Evolutionary conservation across 2,888 invertebrate species (phyloP), one percentile per base, ranked within the genome.

Genomic region (Crocallis elinguaria): DNA sequence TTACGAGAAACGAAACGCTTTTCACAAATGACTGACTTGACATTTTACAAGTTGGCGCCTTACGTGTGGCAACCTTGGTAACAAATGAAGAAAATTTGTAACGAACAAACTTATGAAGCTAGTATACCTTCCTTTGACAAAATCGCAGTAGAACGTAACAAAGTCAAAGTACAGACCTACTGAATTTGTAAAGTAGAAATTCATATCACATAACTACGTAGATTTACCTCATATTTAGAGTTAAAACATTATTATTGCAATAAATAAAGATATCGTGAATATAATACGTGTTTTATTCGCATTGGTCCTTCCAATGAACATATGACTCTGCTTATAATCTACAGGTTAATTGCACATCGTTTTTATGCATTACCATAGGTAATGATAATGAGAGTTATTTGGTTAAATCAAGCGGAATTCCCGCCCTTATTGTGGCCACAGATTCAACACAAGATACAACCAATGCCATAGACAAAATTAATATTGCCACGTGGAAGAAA

Each of bases 251-350:
- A n/a, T n/a, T 52, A 54, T 49, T 61, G 67, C 66, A 75, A 73
- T 73, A 75, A 82, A 82, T 78, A 72, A 79, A 79, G 72, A 49
- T 53, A 54, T 66, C 38, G 66, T 73, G 64, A 71, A 69, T 79
- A 75, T 52, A 67, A 71, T 71, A 72, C 61, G 63, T 64, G 57
- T 82, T 84, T 84, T 83, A 84, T 84, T 76, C 51, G 62, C 60
- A 70, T 76, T 76, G 76, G 76, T 76, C 75, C 76, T 57, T 64
- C 60, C 48, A 49, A 52, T 54, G 41, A 48, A 64, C 48, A 32
- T 44, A 27, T 37, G 23, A 44, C 19, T 36, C 27, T 49, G 30
- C 52, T 62, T 62, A 60, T 13, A 12, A 35, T 38, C 49, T 53
- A 53, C 5, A 49, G 6, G 16, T 49, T 41, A 52, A 54, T 54